A percentile compares a stretch with the other conserved stretches of the same genome.
Evolutionary conservation across 2,113 vertebrate genomes (phyloP).

Genomic region (Varanus salvator): DNA sequence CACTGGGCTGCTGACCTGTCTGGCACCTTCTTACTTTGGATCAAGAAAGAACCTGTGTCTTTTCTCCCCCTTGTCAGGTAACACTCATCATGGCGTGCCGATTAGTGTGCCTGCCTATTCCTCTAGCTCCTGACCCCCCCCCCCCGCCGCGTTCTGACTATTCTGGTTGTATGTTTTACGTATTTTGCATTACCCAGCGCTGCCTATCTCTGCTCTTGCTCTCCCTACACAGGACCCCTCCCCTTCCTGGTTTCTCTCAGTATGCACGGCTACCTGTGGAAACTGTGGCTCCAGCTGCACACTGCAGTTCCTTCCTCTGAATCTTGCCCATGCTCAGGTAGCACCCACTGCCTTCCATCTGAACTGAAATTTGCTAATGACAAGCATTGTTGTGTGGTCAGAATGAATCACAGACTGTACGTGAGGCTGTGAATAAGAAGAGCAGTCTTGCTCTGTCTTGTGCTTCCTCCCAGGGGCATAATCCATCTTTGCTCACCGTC

Average conservation of each 20-base stretch:
- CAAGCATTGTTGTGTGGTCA: neutral
- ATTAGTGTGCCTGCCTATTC: rapidly evolving
- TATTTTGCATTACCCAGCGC: no score
- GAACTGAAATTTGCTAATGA: neutral
- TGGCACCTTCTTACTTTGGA: neutral
- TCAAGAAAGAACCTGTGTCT: no score
- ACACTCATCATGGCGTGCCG: neutral
- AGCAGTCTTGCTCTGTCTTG: slow-evolving; percentile 23
- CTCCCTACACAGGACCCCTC: no score
- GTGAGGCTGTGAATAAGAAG: slow-evolving; percentile 42
- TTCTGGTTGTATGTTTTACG: neutral
- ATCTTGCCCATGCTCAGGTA: neutral
- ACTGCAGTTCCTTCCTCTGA: neutral
- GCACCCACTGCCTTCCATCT: neutral
- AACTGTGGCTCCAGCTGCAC: rapidly evolving
- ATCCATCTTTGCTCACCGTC: slow-evolving; percentile 52
- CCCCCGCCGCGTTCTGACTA: neutral
- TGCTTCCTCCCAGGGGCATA: slow-evolving; percentile 49
- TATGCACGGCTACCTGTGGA: rapidly evolving
- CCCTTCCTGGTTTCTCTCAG: neutral
- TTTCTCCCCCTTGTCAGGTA: neutral
- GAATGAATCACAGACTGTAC: slow-evolving; percentile 53
- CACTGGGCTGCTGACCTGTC: rapidly evolving
- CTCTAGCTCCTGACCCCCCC: neutral
- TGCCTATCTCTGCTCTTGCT: rapidly evolving